These are phyloP conservation scores for Drosophila barbarae DNA, from an alignment of 2,888 invertebrate species.

Conservation along the genomic window DNA sequence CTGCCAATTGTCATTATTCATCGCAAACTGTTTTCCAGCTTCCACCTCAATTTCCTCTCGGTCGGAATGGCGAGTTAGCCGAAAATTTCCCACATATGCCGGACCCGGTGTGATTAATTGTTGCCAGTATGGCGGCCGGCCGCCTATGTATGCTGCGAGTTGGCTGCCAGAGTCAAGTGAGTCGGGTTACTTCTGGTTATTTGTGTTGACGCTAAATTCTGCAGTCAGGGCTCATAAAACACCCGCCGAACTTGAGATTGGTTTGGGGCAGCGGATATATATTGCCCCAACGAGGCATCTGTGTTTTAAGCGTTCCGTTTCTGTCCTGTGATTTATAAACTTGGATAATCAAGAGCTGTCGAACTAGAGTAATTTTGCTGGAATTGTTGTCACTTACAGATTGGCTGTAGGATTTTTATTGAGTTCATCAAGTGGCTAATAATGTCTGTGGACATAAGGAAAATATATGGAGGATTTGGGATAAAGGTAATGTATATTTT, in stretches of 20 bases:
- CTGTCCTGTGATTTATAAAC: slow-evolving; percentile 32
- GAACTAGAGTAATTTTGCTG: slow-evolving; percentile 18
- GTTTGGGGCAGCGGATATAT: slow-evolving; percentile 13
- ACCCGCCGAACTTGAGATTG: slow-evolving; percentile 30
- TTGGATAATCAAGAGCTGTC: slow-evolving; percentile 30
- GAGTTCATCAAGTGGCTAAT: slow-evolving; percentile 3
- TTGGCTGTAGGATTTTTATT: neutral
- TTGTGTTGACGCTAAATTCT: slow-evolving; percentile 62
- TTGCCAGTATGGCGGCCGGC: slow-evolving; percentile 44
- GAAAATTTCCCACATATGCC: slow-evolving; percentile 70
- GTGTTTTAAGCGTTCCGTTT: slow-evolving; percentile 16
- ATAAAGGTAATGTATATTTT: neutral
- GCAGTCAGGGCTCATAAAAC: slow-evolving; percentile 53
- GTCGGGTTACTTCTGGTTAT: slow-evolving; percentile 47
- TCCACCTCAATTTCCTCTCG: slow-evolving; percentile 34
- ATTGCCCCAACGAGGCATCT: slow-evolving; percentile 14
- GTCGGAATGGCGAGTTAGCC: slow-evolving; percentile 33
- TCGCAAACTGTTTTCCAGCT: slow-evolving; percentile 69
- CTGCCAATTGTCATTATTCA: slow-evolving; percentile 72
- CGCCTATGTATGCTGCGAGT: slow-evolving; percentile 8
- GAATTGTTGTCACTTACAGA: slow-evolving; percentile 14
- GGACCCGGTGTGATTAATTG: slow-evolving; percentile 67
- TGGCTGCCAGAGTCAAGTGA: slow-evolving; percentile 26
- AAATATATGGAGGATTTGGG: neutral
- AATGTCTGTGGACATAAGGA: neutral